Evolutionary conservation across 2,888 invertebrate species (phyloP).

Genomic region (Euproctis similis): DNA sequence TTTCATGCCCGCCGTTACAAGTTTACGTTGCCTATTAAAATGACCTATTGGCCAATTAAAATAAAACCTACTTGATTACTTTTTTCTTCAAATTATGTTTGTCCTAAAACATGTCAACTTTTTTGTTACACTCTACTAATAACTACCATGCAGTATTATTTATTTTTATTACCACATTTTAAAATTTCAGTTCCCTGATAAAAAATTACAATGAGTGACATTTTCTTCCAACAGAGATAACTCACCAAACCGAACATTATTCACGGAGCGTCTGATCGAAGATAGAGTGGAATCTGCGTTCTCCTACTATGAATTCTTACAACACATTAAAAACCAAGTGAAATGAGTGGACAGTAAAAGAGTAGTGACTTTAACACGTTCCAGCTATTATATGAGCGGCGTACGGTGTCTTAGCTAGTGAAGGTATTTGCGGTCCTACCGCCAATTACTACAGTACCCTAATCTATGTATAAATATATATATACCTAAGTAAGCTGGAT

Average conservation of each 20-base stretch:
- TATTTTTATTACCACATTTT: neutral
- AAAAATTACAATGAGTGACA: neutral
- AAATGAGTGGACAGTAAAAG: slow-evolving; percentile 77
- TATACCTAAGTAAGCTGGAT: too few relatives aligned
- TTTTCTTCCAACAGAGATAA: slow-evolving; percentile 84
- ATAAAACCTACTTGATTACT: too few relatives aligned
- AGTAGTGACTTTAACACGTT: slow-evolving; percentile 27
- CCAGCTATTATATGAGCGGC: slow-evolving; percentile 14
- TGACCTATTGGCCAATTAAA: too few relatives aligned
- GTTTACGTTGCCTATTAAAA: too few relatives aligned
- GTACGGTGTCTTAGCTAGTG: slow-evolving; percentile 17
- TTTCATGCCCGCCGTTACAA: too few relatives aligned
- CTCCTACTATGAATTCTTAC: slow-evolving; percentile 98
- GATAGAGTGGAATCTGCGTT: slow-evolving; percentile 95
- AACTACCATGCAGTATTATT: too few relatives aligned
- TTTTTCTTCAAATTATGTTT: too few relatives aligned
- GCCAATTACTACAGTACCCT: slow-evolving; percentile 41
- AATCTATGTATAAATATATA: too few relatives aligned
- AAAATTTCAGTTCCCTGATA: neutral
- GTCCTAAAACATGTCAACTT: too few relatives aligned
- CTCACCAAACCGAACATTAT: slow-evolving; percentile 85
- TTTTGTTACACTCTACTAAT: too few relatives aligned
- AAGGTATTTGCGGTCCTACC: slow-evolving; percentile 8
- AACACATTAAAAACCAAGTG: slow-evolving; percentile 92
- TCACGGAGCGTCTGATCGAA: slow-evolving; percentile 93